Evolutionary conservation across 1,140 invertebrate genomes (phyloP).

Genomic region (Lethrus apterus): DNA sequence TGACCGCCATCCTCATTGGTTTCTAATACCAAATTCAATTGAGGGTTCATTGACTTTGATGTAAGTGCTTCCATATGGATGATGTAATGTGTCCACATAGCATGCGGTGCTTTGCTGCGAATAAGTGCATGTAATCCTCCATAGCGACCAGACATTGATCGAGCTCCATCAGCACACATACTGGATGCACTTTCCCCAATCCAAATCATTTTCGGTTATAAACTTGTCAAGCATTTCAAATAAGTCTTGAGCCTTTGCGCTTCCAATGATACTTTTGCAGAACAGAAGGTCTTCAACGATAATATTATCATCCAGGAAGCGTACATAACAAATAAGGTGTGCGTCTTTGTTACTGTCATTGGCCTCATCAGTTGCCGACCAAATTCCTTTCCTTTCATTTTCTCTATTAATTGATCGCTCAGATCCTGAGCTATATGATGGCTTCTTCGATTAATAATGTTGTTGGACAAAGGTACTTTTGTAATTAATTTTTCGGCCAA

Average conservation of each 20-base stretch:
- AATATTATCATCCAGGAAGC: constrained; percentile 27
- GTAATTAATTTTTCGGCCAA: constrained; percentile 28
- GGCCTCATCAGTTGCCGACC: constrained; percentile 30
- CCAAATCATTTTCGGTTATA: no score
- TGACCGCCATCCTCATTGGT: constrained; percentile 22
- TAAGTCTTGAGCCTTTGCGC: no score
- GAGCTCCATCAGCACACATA: constrained; percentile 36
- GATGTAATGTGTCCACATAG: constrained; percentile 22
- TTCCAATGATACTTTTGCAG: constrained; percentile 22
- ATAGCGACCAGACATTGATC: constrained; percentile 31
- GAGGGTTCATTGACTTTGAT: constrained; percentile 5
- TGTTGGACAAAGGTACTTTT: constrained; percentile 31
- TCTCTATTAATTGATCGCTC: constrained; percentile 26
- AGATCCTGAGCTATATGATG: constrained; percentile 26
- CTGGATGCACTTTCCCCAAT: constrained; percentile 26
- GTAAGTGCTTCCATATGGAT: constrained; percentile 15
- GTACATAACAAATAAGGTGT: constrained; percentile 27
- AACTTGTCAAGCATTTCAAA: no score
- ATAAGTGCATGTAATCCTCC: constrained; percentile 27
- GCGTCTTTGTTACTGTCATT: constrained; percentile 28
- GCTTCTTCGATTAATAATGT: constrained; percentile 28
- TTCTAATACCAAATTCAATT: constrained; percentile 13
- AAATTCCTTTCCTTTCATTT: constrained; percentile 28
- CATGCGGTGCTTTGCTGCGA: constrained; percentile 23
- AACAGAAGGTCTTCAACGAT: constrained; percentile 24